Conservation (phyloP, 2,797 vertebrate genomes). For the Pantherophis alleghaniensis region DNA sequence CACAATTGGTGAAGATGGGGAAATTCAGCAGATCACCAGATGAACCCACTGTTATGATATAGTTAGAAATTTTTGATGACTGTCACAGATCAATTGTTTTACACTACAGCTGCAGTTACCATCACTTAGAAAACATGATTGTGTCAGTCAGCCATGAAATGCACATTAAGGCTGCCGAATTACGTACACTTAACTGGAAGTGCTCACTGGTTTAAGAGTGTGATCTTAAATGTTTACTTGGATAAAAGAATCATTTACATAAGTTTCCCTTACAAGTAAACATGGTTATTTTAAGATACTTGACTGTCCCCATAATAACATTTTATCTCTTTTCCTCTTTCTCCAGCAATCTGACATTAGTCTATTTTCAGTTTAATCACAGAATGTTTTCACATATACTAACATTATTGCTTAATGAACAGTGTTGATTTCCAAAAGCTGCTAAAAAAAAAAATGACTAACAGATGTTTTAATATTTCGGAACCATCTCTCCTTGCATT, state of each 20-base stretch:
- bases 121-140: not conserved
- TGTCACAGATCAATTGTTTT: not conserved
- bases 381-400: constrained; percentile 50
- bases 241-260: not conserved
- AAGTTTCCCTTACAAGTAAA: not conserved
- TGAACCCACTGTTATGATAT: not conserved
- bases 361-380: constrained; percentile 58
- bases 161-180: not conserved
- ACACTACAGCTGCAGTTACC: not conserved
- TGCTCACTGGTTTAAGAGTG: not conserved
- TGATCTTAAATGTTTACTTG: not conserved
- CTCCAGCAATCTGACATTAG: constrained; percentile 32
- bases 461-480: constrained; percentile 52
- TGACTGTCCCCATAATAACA: not conserved
- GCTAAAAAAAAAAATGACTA: constrained; percentile 62
- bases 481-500: constrained; percentile 51
- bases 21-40: not conserved
- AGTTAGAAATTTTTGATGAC: not conserved
- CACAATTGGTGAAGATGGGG: not conserved
- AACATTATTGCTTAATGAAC: constrained; percentile 67
- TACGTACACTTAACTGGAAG: not conserved
- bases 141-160: not conserved
- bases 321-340: not conserved
- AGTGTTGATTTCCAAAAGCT: constrained; percentile 59
- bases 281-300: not conserved